These are phyloP conservation scores for Lepisosteus osseus DNA, from an alignment of 2,113 vertebrate genomes.

Conservation along the genomic window DNA sequence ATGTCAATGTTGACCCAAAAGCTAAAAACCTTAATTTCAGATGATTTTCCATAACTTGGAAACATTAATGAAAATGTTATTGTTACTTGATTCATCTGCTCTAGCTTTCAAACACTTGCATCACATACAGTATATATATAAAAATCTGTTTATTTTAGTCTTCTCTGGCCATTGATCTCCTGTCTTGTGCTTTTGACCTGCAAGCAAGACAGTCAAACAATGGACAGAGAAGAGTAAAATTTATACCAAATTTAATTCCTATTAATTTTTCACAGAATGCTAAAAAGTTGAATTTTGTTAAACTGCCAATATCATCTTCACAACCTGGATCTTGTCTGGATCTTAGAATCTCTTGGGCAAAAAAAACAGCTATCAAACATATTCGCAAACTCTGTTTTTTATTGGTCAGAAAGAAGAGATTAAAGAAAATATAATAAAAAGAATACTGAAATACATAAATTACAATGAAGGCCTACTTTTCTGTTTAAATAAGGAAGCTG, in stretches of 20 bases:
- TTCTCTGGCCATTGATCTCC: constrained; percentile 59
- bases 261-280: constrained; percentile 16
- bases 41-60: constrained; percentile 64
- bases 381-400: too few relatives aligned
- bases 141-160: too few relatives aligned
- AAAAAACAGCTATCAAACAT: too few relatives aligned
- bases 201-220: constrained; percentile 55
- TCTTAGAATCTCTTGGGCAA: too few relatives aligned
- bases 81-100: constrained; percentile 68
- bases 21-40: constrained; percentile 74
- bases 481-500: too few relatives aligned
- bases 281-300: too few relatives aligned
- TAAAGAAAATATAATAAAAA: too few relatives aligned
- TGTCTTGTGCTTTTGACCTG: constrained; percentile 54
- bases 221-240: constrained; percentile 34
- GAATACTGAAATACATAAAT: too few relatives aligned
- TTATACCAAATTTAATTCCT: constrained; percentile 31
- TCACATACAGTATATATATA: constrained; percentile 27
- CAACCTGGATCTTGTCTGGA: too few relatives aligned
- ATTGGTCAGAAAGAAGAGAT: too few relatives aligned
- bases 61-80: constrained; percentile 39
- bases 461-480: too few relatives aligned
- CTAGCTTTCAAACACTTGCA: constrained; percentile 62
- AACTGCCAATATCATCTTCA: too few relatives aligned
- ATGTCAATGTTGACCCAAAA: constrained; percentile 58